Percentiles rank a stretch among this genome's conserved stretches.
Evolutionary conservation across 2,888 invertebrate genomes (phyloP).

Genomic region (Thymelicus acteon): DNA sequence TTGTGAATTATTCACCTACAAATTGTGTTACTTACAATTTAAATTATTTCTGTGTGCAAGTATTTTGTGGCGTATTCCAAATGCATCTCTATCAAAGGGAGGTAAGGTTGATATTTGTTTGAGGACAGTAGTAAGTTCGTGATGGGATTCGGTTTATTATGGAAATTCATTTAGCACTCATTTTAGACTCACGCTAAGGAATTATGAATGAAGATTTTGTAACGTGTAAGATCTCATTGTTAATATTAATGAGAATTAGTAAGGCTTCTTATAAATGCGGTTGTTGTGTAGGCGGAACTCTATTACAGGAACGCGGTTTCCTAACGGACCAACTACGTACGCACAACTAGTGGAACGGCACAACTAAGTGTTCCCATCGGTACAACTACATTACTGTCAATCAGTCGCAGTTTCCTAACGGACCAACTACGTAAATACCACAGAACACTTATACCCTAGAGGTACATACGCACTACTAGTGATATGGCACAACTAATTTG

Average conservation of each 20-base stretch:
- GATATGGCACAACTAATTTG: no score
- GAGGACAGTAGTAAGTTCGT: background rate
- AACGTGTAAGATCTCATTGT: constrained; percentile 10
- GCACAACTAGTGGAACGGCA: no score
- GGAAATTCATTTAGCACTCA: constrained; percentile 26
- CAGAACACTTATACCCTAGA: no score
- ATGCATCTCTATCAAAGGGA: background rate
- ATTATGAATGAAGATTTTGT: constrained; percentile 15
- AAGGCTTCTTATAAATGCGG: background rate
- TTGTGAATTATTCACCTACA: constrained; percentile 34
- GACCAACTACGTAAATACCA: no score
- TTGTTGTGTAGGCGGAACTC: background rate
- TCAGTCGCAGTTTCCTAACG: no score
- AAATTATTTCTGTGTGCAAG: constrained; percentile 33
- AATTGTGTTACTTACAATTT: constrained; percentile 36
- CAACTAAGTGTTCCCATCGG: no score
- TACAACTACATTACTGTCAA: no score
- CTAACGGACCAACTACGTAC: no score
- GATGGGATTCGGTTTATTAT: constrained; percentile 21
- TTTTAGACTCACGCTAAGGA: constrained; percentile 21
- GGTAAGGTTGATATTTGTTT: constrained; percentile 9
- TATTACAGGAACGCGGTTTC: background rate
- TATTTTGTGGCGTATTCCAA: constrained; percentile 4
- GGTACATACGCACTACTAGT: no score
- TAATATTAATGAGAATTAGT: constrained; percentile 12